phyloP scores from a whole-genome alignment of 2,888 invertebrate species.

The Pammene fasciana region DNA sequence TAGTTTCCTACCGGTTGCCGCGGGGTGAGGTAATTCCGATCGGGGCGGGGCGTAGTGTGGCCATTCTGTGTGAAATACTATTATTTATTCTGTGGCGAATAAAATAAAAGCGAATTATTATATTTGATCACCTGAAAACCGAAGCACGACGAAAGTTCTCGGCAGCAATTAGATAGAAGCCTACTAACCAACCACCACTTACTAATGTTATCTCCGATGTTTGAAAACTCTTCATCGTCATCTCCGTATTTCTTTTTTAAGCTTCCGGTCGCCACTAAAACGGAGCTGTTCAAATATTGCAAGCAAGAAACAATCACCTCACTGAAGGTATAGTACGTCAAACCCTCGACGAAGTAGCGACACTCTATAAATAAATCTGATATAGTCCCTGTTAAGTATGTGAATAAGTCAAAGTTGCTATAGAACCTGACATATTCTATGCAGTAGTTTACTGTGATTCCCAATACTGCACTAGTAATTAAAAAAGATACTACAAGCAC shows the following conservation, averaged over 20 bases:
- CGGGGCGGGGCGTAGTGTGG: no score
- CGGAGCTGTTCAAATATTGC: slow-evolving; percentile 8
- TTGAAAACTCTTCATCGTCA: background rate
- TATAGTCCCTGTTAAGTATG: background rate
- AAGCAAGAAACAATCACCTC: slow-evolving; percentile 9
- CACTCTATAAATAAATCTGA: background rate
- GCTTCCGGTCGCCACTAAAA: background rate
- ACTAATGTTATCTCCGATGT: background rate
- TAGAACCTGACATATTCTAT: background rate
- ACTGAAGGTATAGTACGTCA: background rate
- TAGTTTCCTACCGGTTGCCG: no score
- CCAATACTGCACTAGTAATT: background rate
- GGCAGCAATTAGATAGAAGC: background rate
- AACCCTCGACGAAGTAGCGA: background rate
- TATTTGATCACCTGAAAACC: slow-evolving; percentile 6
- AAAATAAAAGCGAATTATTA: no score
- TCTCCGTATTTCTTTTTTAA: background rate
- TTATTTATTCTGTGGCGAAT: no score
- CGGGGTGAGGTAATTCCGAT: no score
- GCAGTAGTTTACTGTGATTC: background rate
- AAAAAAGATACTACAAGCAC: background rate
- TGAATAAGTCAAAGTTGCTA: background rate
- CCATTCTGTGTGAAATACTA: no score
- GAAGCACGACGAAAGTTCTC: background rate
- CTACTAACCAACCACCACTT: background rate